Base-by-base conservation (phyloP, 2,888 invertebrate genomes). In the Diaprepes abbreviatus region DNA sequence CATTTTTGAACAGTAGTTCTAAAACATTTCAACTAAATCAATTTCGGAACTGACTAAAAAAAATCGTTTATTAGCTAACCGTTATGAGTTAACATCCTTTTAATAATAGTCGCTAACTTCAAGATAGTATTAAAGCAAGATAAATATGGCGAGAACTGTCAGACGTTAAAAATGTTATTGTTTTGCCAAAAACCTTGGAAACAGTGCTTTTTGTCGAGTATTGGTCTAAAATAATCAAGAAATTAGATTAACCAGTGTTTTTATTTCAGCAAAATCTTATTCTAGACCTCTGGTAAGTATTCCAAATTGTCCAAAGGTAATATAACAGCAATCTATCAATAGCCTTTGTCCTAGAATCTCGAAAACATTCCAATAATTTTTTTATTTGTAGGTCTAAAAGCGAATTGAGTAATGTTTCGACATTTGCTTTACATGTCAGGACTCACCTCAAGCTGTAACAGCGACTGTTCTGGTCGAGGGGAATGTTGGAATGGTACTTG, bases 401-500 rank as follows among this genome's bases (percentile, higher is more conserved):
- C 12, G 21, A 24, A 5, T 17, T 12, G 35, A 69, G 80, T 72
- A 73, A 84, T 84, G 84, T 79, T 84, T 76, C 83, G 83, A 71
- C 82, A 81, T 71, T 75, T 84, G 59, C 77, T 84, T 71, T 79
- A 82, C 72, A 85, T 85, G 85, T 80, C 84, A 62, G 83, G 83
- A 74, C 72, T 83, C 74, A 58, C 54, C 64, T 86, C 88, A 45
- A 89, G 88, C 78, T 93, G 93, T 82, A 88, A 87, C 67, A 89
- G 89, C 77, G 93, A 91, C 84, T 96, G 96, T 86, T 95, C 93
- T 79, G 95, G 95, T 72, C 92, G 93, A 73, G 96, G 96, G 16
- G 96, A 96, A 85, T 96, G 96, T 85, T 89, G 93, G 82, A 94
- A 96, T 83, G 95, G 95, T 74, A 95, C 94, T 62, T 96, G 96